These are phyloP conservation scores for Gephyroberyx darwinii DNA, from an alignment of 2,797 vertebrate species.

Conservation along the genomic window DNA sequence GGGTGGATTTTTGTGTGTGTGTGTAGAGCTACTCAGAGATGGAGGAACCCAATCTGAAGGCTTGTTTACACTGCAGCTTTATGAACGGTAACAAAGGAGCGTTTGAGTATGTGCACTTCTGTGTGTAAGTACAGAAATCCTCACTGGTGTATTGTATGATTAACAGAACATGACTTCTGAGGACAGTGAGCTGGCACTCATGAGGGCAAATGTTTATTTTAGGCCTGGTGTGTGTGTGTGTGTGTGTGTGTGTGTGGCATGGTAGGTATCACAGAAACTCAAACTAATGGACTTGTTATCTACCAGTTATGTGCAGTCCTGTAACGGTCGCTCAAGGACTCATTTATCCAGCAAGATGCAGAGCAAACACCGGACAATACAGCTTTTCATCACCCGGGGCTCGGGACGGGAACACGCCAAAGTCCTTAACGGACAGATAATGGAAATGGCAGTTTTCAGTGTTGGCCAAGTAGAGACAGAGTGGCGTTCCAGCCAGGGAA, in stretches of 20 bases:
- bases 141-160: slow-evolving; percentile 22
- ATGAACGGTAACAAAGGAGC: slow-evolving; percentile 8
- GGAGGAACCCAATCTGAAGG: background rate
- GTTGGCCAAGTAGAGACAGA: background rate
- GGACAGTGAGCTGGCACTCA: slow-evolving; percentile 9
- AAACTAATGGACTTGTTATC: slow-evolving; percentile 60
- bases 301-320: slow-evolving; percentile 18
- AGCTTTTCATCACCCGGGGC: slow-evolving; percentile 41
- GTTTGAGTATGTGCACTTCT: background rate
- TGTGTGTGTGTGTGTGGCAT: background rate
- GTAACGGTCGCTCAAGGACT: slow-evolving; percentile 53
- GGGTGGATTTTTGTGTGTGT: background rate
- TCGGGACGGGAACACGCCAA: background rate
- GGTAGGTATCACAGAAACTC: slow-evolving; percentile 67
- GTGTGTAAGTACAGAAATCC: slow-evolving; percentile 5
- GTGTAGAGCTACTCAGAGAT: background rate
- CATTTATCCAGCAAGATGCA: slow-evolving; percentile 36
- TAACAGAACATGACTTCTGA: slow-evolving; percentile 40
- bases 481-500: too few species aligned
- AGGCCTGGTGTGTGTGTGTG: background rate
- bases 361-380: slow-evolving; percentile 52
- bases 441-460: background rate
- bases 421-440: slow-evolving; percentile 5
- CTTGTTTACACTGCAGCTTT: slow-evolving; percentile 15
- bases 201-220: slow-evolving; percentile 18